A percentile compares a stretch with the other conserved stretches of the same genome.
Evolutionary conservation across 2,797 vertebrate species (phyloP).

Genomic region (Pseudopleuronectes americanus): DNA sequence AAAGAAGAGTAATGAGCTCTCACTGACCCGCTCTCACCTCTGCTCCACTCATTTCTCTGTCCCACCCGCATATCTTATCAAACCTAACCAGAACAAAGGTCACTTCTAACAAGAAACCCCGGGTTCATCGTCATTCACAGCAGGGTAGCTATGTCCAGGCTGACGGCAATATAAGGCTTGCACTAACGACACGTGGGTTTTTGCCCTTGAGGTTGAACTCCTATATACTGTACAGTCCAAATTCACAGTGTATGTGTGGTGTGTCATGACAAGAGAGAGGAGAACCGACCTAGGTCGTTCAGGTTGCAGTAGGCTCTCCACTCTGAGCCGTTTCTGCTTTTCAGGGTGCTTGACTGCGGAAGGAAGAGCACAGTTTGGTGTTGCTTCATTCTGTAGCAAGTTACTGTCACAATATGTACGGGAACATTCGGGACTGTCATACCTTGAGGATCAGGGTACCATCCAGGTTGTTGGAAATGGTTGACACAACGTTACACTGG

Average conservation of each 20-base stretch:
- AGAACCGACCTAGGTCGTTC: conserved; percentile 92
- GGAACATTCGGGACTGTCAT: conserved; percentile 17
- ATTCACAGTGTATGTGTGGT: conserved; percentile 3
- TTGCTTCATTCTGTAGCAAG: not conserved
- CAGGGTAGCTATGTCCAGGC: conserved; percentile 29
- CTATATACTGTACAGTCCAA: conserved; percentile 25
- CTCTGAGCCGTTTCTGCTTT: conserved; percentile 87
- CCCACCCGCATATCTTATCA: conserved; percentile 72
- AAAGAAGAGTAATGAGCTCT: conserved; percentile 73
- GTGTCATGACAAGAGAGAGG: conserved; percentile 21
- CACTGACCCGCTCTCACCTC: conserved; percentile 67
- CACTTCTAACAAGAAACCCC: conserved; percentile 69
- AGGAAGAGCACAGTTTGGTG: conserved; percentile 41
- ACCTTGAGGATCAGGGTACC: conserved; percentile 92
- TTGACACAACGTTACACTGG: conserved; percentile 89
- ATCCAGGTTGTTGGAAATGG: conserved; percentile 91
- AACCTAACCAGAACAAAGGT: conserved; percentile 79
- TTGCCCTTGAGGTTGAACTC: conserved; percentile 50
- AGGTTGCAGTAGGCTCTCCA: conserved; percentile 96
- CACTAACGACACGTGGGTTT: conserved; percentile 28
- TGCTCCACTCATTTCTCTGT: conserved; percentile 39
- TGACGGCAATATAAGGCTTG: conserved; percentile 31
- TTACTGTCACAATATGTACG: not conserved
- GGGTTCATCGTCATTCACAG: conserved; percentile 75
- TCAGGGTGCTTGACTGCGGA: conserved; percentile 74